Evolutionary conservation across 1,140 invertebrate genomes (phyloP), one percentile per base, ranked within the genome.

Genomic region (Tenebrio molitor): DNA sequence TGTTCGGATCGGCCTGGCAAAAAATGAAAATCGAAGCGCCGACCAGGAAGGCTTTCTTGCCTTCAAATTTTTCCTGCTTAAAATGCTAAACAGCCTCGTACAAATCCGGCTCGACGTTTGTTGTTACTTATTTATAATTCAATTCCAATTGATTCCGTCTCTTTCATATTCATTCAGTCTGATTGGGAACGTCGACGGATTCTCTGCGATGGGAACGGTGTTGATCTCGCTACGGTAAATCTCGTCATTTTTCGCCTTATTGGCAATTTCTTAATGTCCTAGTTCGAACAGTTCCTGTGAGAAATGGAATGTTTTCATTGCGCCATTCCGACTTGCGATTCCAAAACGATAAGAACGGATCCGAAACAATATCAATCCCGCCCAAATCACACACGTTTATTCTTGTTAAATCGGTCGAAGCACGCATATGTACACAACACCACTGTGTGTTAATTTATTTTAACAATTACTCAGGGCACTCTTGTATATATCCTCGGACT

Each of bases 261-360:
- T 50, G 44, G 44, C 44, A 50, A 21, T 50, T 50, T 50, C 44
- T 50, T 50, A 50, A 50, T 50, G 44, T 50, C 44, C 44, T 50
- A 50, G 16, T 50, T 19, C 23, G 44, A 50, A 50, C 23, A 50
- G 44, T 50, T 50, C 44, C 44, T 50, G 44, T 50, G 44, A 50
- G 44, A 50, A 50, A 50, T 50, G 19, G 19, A 50, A 50, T 50
- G 7, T 33, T 33, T 33, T 33, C 29, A 33, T 33, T 10, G 29
- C 29, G 29, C n/a, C n/a, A n/a, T n/a, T n/a, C n/a, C n/a, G n/a
- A n/a, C 10, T 50, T 21, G n/a, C 17, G 44, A 50, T 50, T 50
- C 17, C 10, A 17, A 21, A 50, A 50, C n/a, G 44, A 50, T 50
- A 50, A 50, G 19, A 17, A 21, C 17, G 44, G 44, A 50, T 21